Base-by-base conservation (phyloP, 2,113 vertebrate species). In the Zosterops hypoxanthus region DNA sequence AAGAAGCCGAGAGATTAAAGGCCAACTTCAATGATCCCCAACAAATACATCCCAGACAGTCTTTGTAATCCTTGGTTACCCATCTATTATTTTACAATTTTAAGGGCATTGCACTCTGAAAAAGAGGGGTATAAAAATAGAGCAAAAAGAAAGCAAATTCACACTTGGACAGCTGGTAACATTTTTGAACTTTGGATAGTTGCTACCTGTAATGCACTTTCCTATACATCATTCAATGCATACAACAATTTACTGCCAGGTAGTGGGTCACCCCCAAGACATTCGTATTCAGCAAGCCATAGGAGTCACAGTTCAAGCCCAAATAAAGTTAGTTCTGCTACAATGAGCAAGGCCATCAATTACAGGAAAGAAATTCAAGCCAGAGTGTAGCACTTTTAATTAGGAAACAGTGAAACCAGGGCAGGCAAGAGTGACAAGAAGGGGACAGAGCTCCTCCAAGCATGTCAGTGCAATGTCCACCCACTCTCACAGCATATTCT, bases 1-100 rank as follows among this genome's bases (percentile, higher is more conserved):
- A 95, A 94, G 82, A 92, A 94, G 47, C 6, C 63, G 77, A 56
- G 63, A 92, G 90, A 95, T 96, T 96, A 93, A 90, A 95, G 41
- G 68, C 72, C 73, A 92, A 26, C 34, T 64, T 64, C 15, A 41
- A 85, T n/a, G 86, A 92, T 69, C 63, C 34, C 53, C 17, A 66
- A 50, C 1, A 25, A 91, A 80, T 21, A 29, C 56, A 78, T 36
- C 73, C 80, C 63, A 87, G 59, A 88, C 64, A 95, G 77, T 26
- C 69, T 87, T 84, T 89, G 46, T 94, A 95, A 96, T 94, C 91
- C 68, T 83, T 0, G 0, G 39, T 22, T 85, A 80, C 53, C 56
- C 7, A 4, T 80, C 79, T 77, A 92, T 94, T 89, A 78, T 89
- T 83, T 94, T 78, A 90, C 59, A 71, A 34, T 87, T 90, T 71